Conservation (phyloP, 2,888 invertebrate species). For the Sinohyriopsis cumingii region DNA sequence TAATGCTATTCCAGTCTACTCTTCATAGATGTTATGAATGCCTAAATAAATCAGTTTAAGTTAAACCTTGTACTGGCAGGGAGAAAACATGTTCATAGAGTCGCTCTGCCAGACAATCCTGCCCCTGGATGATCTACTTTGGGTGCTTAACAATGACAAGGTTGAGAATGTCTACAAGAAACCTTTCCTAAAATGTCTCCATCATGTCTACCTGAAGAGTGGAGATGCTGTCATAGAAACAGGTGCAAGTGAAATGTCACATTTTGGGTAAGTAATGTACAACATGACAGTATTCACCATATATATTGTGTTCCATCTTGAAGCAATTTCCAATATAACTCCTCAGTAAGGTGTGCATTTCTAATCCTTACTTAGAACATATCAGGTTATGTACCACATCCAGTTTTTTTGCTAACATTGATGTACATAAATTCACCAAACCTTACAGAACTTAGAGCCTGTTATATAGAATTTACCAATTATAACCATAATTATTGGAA, state of each 20-base stretch:
- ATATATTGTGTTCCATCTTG: not conserved
- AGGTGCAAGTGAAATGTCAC: slow-evolving; percentile 69
- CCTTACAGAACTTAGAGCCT: too few relatives aligned
- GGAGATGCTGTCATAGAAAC: slow-evolving; percentile 62
- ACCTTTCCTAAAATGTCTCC: slow-evolving; percentile 69
- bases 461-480: too few relatives aligned
- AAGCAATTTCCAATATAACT: too few relatives aligned
- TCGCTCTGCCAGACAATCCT: slow-evolving; percentile 71
- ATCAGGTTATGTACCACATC: too few relatives aligned
- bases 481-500: too few relatives aligned
- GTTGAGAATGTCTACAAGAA: slow-evolving; percentile 67
- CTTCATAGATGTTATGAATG: not conserved
- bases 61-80: slow-evolving; percentile 40
- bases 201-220: slow-evolving; percentile 70
- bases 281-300: not conserved
- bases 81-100: slow-evolving; percentile 72
- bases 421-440: too few relatives aligned
- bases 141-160: slow-evolving; percentile 65
- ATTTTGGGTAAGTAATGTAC: slow-evolving; percentile 60
- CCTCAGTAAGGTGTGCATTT: too few relatives aligned
- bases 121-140: slow-evolving; percentile 69
- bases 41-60: not conserved
- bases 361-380: too few relatives aligned
- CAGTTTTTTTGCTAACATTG: too few relatives aligned
- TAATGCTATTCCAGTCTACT: too few relatives aligned